A percentile compares a stretch with the other conserved stretches of the same genome.
Conservation (phyloP, 2,113 vertebrate species). For the Planiliza haematocheilus region DNA sequence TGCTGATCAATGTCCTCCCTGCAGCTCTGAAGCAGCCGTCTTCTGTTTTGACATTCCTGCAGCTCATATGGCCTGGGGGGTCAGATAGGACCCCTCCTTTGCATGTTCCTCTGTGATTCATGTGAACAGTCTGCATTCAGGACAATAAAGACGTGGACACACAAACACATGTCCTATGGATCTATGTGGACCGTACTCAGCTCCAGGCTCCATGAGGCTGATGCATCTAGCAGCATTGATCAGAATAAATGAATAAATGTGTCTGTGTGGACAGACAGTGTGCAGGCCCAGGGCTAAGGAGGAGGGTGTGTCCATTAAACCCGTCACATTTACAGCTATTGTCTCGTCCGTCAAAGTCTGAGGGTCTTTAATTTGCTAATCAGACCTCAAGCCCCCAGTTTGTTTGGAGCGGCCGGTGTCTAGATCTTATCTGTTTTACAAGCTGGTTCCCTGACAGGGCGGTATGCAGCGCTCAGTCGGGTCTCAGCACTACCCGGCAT, state of each 20-base stretch:
- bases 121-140: too few relatives aligned
- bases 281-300: background rate
- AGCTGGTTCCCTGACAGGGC: conserved; percentile 18
- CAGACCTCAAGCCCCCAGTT: conserved; percentile 14
- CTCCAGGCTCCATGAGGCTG: conserved; percentile 34
- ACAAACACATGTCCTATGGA: background rate
- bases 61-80: conserved; percentile 6
- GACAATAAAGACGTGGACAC: background rate
- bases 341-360: conserved; percentile 38
- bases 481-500: background rate
- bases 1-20: conserved; percentile 41
- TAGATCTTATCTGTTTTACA: conserved; percentile 41
- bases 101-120: conserved; percentile 40
- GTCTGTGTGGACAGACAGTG: too few relatives aligned
- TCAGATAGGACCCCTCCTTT: conserved; percentile 55
- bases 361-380: conserved; percentile 57
- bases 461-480: background rate
- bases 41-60: conserved; percentile 62
- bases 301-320: background rate
- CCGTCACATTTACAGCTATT: conserved; percentile 36
- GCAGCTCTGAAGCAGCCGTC: conserved; percentile 19
- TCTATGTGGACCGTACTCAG: conserved; percentile 22
- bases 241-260: too few relatives aligned
- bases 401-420: conserved; percentile 22
- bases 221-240: too few relatives aligned